Evolutionary conservation across 1,140 invertebrate genomes (phyloP), one percentile per base, ranked within the genome.

Genomic region (Maniola jurtina): DNA sequence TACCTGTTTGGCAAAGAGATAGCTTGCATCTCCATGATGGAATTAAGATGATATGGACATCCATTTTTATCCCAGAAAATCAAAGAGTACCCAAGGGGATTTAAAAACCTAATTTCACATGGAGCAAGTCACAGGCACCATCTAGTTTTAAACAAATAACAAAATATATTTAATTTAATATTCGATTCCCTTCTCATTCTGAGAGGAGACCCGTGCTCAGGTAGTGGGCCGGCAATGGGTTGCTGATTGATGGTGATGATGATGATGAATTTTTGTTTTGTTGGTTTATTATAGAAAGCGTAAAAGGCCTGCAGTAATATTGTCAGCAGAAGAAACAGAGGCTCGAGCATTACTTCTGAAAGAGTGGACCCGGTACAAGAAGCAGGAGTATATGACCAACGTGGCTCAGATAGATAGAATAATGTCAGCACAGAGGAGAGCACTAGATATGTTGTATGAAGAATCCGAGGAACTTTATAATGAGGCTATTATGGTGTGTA

Each of bases 381-480:
- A 85, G 15, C 71, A 92, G 35, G 92, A 96, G 78, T 92, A 94
- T 68, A 81, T 93, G 16, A 72, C 78, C 0, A 94, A 96, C 78
- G 77, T 95, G n/a, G 87, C 93, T 67, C 93, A 93, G 61, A 92
- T 97, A 48, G 93, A 96, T 72, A 91, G 92, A 16, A 91, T 97
- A 3, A 74, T 94, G 14, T 83, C 85, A 57, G 92, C 95, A 0
- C 97, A 98, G 83, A 91, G 94, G 73, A 94, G 91, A 76, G 97
- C 97, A 6, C 87, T 98, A 0, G 92, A 95, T 61, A 95, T 96
- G 80, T 86, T 98, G 0, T 92, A 93, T 76, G 89, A 92, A 36
- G 96, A 94, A 75, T 98, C 96, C 0, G 94, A 96, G 81, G 94
- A 96, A 45, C 89, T 98, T 0, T 98, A 97, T 81, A 91, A 94